Conservation (phyloP, 1,140 invertebrate genomes). For the Papilio helenus region DNA sequence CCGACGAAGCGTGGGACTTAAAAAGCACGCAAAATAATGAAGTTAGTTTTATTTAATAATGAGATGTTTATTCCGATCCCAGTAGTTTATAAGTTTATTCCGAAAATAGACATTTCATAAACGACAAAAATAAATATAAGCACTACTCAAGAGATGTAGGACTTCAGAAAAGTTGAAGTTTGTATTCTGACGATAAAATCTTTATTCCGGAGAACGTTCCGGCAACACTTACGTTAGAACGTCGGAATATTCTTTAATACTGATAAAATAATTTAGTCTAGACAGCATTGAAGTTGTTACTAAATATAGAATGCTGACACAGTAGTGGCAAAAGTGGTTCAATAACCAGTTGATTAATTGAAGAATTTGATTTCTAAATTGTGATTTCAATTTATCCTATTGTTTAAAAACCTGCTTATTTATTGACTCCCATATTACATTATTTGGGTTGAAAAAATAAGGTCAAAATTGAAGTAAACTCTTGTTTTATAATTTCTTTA, state of each 20-base stretch:
- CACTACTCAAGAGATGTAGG: background rate
- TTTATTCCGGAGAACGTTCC: background rate
- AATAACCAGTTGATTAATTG: background rate
- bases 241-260: slow-evolving; percentile 4
- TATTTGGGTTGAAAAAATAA: no score
- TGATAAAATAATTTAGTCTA: slow-evolving; percentile 24
- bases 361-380: no score
- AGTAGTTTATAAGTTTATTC: background rate
- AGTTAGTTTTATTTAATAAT: background rate
- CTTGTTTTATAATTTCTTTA: no score
- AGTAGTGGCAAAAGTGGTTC: background rate
- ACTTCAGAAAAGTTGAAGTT: slow-evolving; percentile 1
- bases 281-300: slow-evolving; percentile 3
- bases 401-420: no score
- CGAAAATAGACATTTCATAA: slow-evolving; percentile 1
- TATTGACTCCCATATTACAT: no score
- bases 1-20: background rate
- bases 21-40: background rate
- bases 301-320: background rate
- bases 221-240: background rate
- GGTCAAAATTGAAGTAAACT: no score
- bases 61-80: background rate
- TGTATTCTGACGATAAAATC: slow-evolving; percentile 1
- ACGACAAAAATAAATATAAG: background rate
- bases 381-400: no score